phyloP scores from a whole-genome alignment of 2,888 invertebrate genomes.

The Salpingus planirostris region DNA sequence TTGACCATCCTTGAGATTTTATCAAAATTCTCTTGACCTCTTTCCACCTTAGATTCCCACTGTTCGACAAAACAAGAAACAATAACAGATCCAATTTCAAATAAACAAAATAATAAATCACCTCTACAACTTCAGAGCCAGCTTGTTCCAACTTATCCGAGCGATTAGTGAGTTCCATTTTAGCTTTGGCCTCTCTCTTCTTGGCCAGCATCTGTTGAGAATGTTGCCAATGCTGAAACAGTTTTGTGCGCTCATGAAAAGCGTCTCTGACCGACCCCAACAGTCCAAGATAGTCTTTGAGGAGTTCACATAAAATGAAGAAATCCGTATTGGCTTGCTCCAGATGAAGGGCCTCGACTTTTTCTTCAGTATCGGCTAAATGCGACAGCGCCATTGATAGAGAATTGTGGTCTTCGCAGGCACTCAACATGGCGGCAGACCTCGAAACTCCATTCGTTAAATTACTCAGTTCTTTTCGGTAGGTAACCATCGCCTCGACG shows the following conservation, averaged over 20 bases:
- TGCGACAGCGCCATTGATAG: conserved; percentile 84
- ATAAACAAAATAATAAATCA: conserved; percentile 34
- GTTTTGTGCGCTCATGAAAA: conserved; percentile 67
- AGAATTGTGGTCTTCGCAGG: conserved; percentile 87
- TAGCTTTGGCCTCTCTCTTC: conserved; percentile 88
- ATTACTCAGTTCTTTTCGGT: conserved; percentile 73
- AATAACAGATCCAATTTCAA: not conserved
- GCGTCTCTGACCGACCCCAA: conserved; percentile 83
- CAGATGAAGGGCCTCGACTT: conserved; percentile 76
- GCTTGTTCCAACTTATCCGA: conserved; percentile 85
- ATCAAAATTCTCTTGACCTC: conserved; percentile 93
- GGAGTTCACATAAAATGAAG: conserved; percentile 84
- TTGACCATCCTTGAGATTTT: conserved; percentile 90
- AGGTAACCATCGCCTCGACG: conserved; percentile 77
- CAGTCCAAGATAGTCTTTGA: conserved; percentile 89
- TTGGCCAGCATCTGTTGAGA: conserved; percentile 90
- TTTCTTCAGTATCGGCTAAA: conserved; percentile 80
- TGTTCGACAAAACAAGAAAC: conserved; percentile 40
- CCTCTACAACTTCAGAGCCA: conserved; percentile 86
- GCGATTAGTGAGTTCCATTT: conserved; percentile 81
- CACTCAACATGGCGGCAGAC: conserved; percentile 81
- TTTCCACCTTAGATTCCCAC: conserved; percentile 96
- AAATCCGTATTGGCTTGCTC: conserved; percentile 95
- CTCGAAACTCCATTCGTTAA: conserved; percentile 79
- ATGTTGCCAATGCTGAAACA: conserved; percentile 97